Evolutionary conservation across 2,888 invertebrate species (phyloP).

Genomic region (Holacanthella duospinosa): DNA sequence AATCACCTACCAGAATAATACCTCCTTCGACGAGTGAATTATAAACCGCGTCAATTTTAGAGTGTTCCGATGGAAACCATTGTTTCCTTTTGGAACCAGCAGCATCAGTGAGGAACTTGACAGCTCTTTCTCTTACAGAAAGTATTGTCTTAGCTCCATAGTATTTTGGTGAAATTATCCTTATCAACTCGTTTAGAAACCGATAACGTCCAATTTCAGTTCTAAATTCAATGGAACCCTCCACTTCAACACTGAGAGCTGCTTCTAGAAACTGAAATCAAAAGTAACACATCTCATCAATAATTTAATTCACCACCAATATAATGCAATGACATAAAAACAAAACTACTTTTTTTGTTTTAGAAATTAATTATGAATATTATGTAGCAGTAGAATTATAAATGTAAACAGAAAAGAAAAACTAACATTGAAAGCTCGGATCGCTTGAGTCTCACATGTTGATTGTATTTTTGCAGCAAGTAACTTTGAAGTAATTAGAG

Average conservation of each 20-base stretch:
- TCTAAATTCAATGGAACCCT: conserved; percentile 54
- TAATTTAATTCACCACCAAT: conserved; percentile 12
- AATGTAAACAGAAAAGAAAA: no score
- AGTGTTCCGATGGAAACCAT: conserved; percentile 39
- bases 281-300: conserved; percentile 5
- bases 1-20: conserved; percentile 21
- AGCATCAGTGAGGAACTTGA: conserved; percentile 60
- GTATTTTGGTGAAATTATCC: conserved; percentile 91
- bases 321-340: conserved; percentile 5
- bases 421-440: conserved; percentile 70
- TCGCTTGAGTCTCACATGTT: conserved; percentile 66
- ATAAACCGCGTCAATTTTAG: conserved; percentile 33
- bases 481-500: conserved; percentile 72
- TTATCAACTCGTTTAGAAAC: conserved; percentile 93
- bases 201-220: conserved; percentile 90
- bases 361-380: conserved; percentile 5
- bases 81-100: conserved; percentile 43
- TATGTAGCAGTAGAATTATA: no score
- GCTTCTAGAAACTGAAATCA: conserved; percentile 60
- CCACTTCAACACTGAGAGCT: conserved; percentile 28
- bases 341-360: no score
- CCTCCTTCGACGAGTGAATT: conserved; percentile 27
- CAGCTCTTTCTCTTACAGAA: conserved; percentile 68
- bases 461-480: conserved; percentile 76
- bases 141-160: conserved; percentile 71